phyloP scores from a whole-genome alignment of 1,140 invertebrate species.

The Chymomyza costata region DNA sequence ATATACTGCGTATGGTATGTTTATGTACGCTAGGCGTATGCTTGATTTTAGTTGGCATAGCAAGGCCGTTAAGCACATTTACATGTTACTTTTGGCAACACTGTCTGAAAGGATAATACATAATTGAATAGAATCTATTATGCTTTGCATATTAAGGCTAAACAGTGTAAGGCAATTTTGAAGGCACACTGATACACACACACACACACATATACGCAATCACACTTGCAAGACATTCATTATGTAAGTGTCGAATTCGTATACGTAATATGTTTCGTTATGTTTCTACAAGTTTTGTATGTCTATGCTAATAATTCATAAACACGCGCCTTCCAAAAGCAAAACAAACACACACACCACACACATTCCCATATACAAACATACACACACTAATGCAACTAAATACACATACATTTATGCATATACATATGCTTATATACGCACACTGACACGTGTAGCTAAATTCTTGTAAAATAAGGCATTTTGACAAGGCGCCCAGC shows the following conservation, averaged over 20 bases:
- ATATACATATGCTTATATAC: neutral
- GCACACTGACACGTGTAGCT: neutral
- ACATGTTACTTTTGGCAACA: too few species aligned
- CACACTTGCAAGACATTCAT: conserved; percentile 35
- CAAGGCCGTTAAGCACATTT: too few species aligned
- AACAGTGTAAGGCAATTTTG: too few species aligned
- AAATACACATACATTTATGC: neutral
- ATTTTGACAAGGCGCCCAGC: conserved; percentile 32
- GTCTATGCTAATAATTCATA: conserved; percentile 56
- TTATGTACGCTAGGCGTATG: too few species aligned
- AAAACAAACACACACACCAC: conserved; percentile 29
- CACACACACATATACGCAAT: conserved; percentile 1
- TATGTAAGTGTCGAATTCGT: neutral
- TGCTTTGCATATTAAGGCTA: conserved; percentile 16
- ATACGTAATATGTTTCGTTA: neutral
- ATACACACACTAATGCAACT: conserved; percentile 1
- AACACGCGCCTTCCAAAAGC: conserved; percentile 51
- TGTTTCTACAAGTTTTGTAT: conserved; percentile 15
- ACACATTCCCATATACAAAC: conserved; percentile 21
- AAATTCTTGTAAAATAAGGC: conserved; percentile 13
- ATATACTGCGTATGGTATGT: too few species aligned
- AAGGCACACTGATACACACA: too few species aligned
- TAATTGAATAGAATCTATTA: conserved; percentile 35
- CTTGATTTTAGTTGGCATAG: too few species aligned
- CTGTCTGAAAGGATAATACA: conserved; percentile 22